Evolutionary conservation across 2,113 vertebrate genomes (phyloP), one percentile per base, ranked within the genome.

Genomic region (Psammodynastes pulverulentus): DNA sequence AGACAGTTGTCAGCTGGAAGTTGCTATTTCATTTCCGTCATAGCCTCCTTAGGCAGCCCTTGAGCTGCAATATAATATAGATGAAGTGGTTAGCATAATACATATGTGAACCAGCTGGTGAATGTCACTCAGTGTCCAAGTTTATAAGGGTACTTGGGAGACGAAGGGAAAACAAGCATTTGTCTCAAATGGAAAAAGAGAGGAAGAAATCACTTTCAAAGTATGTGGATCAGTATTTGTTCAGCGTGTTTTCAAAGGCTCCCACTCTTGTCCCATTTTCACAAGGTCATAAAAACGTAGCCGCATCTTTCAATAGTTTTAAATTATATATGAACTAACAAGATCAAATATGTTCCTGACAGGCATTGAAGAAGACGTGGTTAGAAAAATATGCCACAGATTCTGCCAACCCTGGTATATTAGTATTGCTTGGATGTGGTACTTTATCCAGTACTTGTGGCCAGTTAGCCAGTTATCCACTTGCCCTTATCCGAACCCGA

Each of bases 291-390:
- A 84, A n/a, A 29, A 39, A 46, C 29, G 39, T 29, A 23, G 54
- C 1, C 58, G 0, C 21, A 34, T 26, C 45, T 62, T 9, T 91
- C 13, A 21, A 84, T 86, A 49, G 56, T 34, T 88, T 89, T 24
- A 34, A 90, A 89, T 29, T 87, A 54, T 24, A 21, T 34, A 17
- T 91, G 58, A 2, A 86, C 79, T 51, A 90, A 92, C 48, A 89
- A n/a, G 52, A 89, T 91, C 89, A 90, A 90, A 52, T 84, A 2
- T 94, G 90, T 95, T 93, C 89, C 84, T 94, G 94, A 56, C 96
- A 99, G 99, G 98, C 98, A 89, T 96, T 99, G 87, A 99, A 99
- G 97, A 98, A 98, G 87, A 94, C 96, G 0, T 99, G 99, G 99
- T 96, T 99, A 43, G 98, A 98, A 15, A 96, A 98, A 94, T 98